These are phyloP conservation scores for Maniola hyperantus DNA, from an alignment of 2,888 invertebrate species.

Conservation along the genomic window DNA sequence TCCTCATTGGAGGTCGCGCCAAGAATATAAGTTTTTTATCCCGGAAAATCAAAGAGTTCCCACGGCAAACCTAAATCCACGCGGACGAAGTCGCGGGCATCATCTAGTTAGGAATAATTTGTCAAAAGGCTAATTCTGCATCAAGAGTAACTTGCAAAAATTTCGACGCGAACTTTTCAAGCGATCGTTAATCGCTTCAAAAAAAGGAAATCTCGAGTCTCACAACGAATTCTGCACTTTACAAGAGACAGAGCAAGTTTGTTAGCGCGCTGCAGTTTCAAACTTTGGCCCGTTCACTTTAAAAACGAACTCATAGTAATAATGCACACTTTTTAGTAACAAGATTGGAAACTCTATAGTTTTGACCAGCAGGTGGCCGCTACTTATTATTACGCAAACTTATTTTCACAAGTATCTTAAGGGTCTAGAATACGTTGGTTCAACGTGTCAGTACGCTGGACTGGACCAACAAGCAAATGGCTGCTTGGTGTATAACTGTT, in stretches of 20 bases:
- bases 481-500: too few relatives aligned
- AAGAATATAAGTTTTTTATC: too few relatives aligned
- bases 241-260: conserved; percentile 40
- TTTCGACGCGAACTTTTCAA: background rate
- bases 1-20: too few relatives aligned
- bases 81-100: too few relatives aligned
- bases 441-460: too few relatives aligned
- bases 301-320: conserved; percentile 40
- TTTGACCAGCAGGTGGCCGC: background rate
- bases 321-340: conserved; percentile 33
- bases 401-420: too few relatives aligned
- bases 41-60: too few relatives aligned
- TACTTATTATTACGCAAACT: background rate
- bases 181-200: conserved; percentile 17
- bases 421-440: too few relatives aligned
- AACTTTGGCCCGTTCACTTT: conserved; percentile 37
- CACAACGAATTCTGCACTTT: conserved; percentile 40
- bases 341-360: conserved; percentile 12
- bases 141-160: background rate
- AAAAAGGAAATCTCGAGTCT: conserved; percentile 30
- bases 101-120: too few relatives aligned
- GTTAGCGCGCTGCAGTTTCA: conserved; percentile 38
- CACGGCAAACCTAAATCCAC: too few relatives aligned
- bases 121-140: background rate
- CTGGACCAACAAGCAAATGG: too few relatives aligned